Evolutionary conservation across 2,888 invertebrate genomes (phyloP).

Genomic region (Philaethria dido): DNA sequence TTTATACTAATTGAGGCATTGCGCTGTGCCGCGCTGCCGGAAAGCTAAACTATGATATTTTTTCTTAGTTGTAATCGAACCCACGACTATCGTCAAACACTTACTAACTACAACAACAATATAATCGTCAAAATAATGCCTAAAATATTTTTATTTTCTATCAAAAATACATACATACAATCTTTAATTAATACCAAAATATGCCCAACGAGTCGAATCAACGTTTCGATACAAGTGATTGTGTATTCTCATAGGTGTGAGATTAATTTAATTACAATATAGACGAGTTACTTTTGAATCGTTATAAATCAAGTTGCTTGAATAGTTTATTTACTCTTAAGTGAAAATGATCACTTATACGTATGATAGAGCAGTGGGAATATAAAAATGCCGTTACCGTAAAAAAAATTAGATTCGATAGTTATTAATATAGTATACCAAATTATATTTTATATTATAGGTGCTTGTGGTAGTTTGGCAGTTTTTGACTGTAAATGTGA

Average conservation of each 20-base stretch:
- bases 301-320: conserved; percentile 48
- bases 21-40: too few species aligned
- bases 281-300: conserved; percentile 44
- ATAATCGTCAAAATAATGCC: too few species aligned
- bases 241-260: conserved; percentile 46
- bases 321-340: conserved; percentile 44
- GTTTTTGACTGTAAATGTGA: too few species aligned
- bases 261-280: conserved; percentile 52
- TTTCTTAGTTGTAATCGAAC: too few species aligned
- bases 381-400: background rate
- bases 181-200: background rate
- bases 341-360: conserved; percentile 31
- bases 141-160: background rate
- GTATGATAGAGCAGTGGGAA: conserved; percentile 35
- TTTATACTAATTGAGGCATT: too few species aligned
- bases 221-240: conserved; percentile 58
- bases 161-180: background rate
- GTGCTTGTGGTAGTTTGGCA: too few species aligned
- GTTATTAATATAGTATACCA: background rate
- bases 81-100: background rate
- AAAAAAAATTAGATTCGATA: background rate
- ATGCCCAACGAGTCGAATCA: conserved; percentile 40
- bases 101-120: background rate
- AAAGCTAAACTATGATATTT: too few species aligned
- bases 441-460: background rate